Evolutionary conservation across 2,888 invertebrate species (phyloP), one percentile per base, ranked within the genome.

Genomic region (Acanthopleura granulata): DNA sequence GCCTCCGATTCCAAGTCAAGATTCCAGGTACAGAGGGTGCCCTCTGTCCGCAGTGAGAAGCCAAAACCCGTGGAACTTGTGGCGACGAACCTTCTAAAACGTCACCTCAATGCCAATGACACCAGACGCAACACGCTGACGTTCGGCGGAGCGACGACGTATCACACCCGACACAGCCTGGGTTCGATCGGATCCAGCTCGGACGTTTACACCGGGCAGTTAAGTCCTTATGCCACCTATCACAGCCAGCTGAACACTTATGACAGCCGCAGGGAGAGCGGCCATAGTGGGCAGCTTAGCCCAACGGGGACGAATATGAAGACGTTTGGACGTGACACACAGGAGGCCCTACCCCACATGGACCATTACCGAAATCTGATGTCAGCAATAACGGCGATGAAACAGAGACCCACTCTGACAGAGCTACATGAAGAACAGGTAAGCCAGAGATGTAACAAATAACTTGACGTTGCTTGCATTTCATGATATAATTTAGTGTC

Each of bases 371-470:
- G 87, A 66, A 87, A 87, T 81, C 78, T 88, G 40, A 76, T 88
- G 75, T 85, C 86, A 49, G 85, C 87, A 15, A 86, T 87, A n/a
- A 82, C 82, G 6, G 85, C 83, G n/a, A 72, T 87, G 51, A 86
- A 84, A 77, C 77, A 83, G 14, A 40, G 91, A 75, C 91, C 91
- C 11, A 91, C 91, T 1, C 80, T 91, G 4, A 89, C 88, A 62
- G 89, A 91, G 79, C 84, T 91, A 18, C 91, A 91, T 77, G 89
- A 90, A 76, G 89, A 86, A 85, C 80, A 86, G 84, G 85, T 86
- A 78, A 75, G 75, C 57, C 57, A 75, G 25, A 49, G n/a, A n/a
- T n/a, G n/a, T n/a, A n/a, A n/a, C n/a, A n/a, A n/a, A n/a, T n/a
- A n/a, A n/a, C n/a, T n/a, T n/a, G n/a, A n/a, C n/a, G n/a, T 30